Conservation (phyloP, 92 coral and sea anemone species). For the Porites lobata region DNA sequence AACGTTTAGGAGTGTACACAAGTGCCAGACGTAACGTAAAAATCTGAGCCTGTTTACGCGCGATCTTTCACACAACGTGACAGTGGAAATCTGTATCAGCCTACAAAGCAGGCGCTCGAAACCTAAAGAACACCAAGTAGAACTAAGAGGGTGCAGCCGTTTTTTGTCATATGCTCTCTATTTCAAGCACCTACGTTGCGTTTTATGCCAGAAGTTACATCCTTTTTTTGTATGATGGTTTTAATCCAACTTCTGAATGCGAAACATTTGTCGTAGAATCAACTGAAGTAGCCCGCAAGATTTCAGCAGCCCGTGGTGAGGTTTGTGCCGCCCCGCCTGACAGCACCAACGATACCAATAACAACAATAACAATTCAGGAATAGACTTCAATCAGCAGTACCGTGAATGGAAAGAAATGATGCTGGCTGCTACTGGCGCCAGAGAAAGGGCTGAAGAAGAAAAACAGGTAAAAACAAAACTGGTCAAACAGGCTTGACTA, state of each 20-base stretch:
- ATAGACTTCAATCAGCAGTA: constrained; percentile 80
- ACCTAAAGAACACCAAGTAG: no score
- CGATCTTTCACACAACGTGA: no score
- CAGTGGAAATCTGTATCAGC: no score
- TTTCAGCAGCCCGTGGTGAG: constrained; percentile 29
- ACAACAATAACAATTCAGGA: constrained; percentile 43
- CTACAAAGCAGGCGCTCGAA: no score
- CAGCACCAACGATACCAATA: constrained; percentile 49
- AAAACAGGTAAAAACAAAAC: constrained; percentile 76
- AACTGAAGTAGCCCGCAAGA: constrained; percentile 72
- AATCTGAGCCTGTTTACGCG: no score
- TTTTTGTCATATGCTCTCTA: no score
- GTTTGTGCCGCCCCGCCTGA: constrained; percentile 15
- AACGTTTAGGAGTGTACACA: no score
- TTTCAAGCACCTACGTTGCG: no score
- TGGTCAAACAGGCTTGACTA: not conserved
- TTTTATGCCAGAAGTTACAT: no score
- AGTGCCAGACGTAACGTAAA: no score
- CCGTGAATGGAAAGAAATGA: constrained; percentile 98
- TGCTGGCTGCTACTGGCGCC: constrained; percentile 90
- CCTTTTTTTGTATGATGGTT: not conserved
- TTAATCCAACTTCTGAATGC: not conserved
- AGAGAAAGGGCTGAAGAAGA: constrained; percentile 94
- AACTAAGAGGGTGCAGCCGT: no score
- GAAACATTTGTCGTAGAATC: constrained; percentile 45